Base-by-base conservation (phyloP, 2,888 invertebrate genomes). In the Patella depressa region DNA sequence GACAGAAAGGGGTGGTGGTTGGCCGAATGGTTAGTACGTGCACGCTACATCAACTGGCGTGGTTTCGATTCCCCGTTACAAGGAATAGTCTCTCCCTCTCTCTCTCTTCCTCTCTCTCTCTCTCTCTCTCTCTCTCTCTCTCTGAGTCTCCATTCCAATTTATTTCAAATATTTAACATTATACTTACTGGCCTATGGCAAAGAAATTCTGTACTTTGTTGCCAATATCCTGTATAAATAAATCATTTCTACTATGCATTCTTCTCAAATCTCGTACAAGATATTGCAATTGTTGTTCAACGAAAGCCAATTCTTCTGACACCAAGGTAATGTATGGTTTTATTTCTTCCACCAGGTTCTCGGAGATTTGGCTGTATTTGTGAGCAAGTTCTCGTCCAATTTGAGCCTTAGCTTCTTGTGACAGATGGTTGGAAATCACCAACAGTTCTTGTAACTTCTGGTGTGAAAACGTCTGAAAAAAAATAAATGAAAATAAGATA, bases 181-280 rank as follows among this genome's bases (percentile, higher is more conserved):
- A 45, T 9, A 45, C 45, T 45, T 45, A 45, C 45, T 45, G 45
- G 45, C 45, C 45, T 45, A 45, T 9, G 45, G 0, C 7, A 45
- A 7, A 45, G 9, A 45, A 45, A 12, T 24, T 14, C 53, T 74
- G 59, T 15, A 79, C 74, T 19, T 78, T 71, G n/a, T 84, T 79
- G 12, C 84, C 85, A n/a, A 86, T 79, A 53, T 84, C 83, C 29
- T 78, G 75, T 12, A 87, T 69, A 77, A 85, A 85, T 24, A 88
- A 76, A 53, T 83, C 85, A 79, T 88, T 88, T 24, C 84, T 55
- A 29, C 72, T 74, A 79, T 86, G 80, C 85, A 87, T 87, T 55
- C 81, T 77, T 65, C 70, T 81, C 74, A 88, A 45, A 70, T 84
- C 82, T 45, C 74, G 74, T 73, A 80, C 83, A 72, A 86, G 71